A percentile compares a stretch with the other conserved stretches of the same genome.
phyloP scores from a whole-genome alignment of 2,888 invertebrate species.

The Cryptops parisi region DNA sequence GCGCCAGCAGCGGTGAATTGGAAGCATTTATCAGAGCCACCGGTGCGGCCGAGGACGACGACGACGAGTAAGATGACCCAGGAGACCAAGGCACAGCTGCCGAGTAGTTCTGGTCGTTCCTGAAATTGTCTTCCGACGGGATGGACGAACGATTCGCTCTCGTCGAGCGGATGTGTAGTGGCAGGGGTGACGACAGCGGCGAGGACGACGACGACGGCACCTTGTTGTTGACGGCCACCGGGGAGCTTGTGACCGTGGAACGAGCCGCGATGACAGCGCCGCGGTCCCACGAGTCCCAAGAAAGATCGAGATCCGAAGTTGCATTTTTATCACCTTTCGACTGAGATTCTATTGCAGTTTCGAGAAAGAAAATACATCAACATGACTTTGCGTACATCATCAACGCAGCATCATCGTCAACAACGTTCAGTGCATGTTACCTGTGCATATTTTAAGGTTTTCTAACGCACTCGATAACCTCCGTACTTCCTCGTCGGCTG shows the following conservation, averaged over 20 bases:
- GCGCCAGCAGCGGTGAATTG: too few species aligned
- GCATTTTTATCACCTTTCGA: conserved; percentile 19
- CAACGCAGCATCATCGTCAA: neutral
- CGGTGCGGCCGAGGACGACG: neutral
- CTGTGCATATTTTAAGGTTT: conserved; percentile 70
- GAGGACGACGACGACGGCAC: conserved; percentile 38
- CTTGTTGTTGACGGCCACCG: conserved; percentile 12
- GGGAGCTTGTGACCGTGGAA: conserved; percentile 24
- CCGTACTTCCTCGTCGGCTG: conserved; percentile 64
- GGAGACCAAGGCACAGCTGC: conserved; percentile 18
- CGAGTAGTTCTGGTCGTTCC: conserved; percentile 23
- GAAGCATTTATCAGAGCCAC: too few species aligned
- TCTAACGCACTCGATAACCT: conserved; percentile 68
- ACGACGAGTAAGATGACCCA: conserved; percentile 4
- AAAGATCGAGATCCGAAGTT: conserved; percentile 46
- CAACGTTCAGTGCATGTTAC: conserved; percentile 33
- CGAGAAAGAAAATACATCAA: too few species aligned
- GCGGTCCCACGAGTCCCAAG: conserved; percentile 92
- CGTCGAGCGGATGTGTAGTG: conserved; percentile 21
- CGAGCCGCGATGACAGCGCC: conserved; percentile 23
- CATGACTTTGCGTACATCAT: too few species aligned
- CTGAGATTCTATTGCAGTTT: neutral
- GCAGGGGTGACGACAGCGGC: conserved; percentile 35
- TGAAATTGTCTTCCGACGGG: conserved; percentile 40
- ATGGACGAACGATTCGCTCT: conserved; percentile 39